phyloP scores from a whole-genome alignment of 2,797 vertebrate genomes.

The Cichlasoma orientale region DNA sequence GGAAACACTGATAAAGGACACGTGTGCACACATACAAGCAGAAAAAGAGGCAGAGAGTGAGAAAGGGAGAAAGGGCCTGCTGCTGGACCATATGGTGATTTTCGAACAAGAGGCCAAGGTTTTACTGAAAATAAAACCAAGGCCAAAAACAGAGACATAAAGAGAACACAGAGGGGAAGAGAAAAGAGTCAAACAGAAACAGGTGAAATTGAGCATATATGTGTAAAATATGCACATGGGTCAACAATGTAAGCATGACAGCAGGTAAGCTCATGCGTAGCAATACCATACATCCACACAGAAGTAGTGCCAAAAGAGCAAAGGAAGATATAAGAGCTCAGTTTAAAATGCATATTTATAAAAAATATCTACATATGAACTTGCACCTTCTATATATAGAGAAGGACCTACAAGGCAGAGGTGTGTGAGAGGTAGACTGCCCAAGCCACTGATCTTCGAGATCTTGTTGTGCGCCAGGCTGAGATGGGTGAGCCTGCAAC shows the following conservation, averaged over 20 bases:
- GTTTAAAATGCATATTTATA: slow-evolving; percentile 5
- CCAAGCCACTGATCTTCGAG: slow-evolving; percentile 78
- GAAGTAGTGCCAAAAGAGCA: background rate
- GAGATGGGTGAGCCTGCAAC: slow-evolving; percentile 83
- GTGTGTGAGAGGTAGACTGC: slow-evolving; percentile 80
- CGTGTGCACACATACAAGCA: background rate
- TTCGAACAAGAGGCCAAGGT: slow-evolving; percentile 51
- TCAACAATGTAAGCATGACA: background rate
- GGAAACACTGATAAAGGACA: slow-evolving; percentile 64
- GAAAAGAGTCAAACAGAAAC: slow-evolving; percentile 5
- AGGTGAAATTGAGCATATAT: slow-evolving; percentile 19
- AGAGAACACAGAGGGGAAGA: slow-evolving; percentile 20
- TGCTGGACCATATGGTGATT: slow-evolving; percentile 69
- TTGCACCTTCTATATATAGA: background rate
- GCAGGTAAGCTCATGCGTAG: background rate
- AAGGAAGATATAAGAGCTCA: background rate
- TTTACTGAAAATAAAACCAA: slow-evolving; percentile 53
- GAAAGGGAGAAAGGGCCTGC: slow-evolving; percentile 49
- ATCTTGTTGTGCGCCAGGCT: slow-evolving; percentile 89
- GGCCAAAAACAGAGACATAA: slow-evolving; percentile 58
- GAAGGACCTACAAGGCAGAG: slow-evolving; percentile 86
- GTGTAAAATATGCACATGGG: slow-evolving; percentile 10
- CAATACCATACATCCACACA: background rate
- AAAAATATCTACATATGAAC: background rate
- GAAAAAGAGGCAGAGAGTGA: slow-evolving; percentile 11